Percentiles rank a stretch among this genome's conserved stretches.
Conservation (phyloP, 2,797 vertebrate species). For the Aselliscus stoliczkanus region DNA sequence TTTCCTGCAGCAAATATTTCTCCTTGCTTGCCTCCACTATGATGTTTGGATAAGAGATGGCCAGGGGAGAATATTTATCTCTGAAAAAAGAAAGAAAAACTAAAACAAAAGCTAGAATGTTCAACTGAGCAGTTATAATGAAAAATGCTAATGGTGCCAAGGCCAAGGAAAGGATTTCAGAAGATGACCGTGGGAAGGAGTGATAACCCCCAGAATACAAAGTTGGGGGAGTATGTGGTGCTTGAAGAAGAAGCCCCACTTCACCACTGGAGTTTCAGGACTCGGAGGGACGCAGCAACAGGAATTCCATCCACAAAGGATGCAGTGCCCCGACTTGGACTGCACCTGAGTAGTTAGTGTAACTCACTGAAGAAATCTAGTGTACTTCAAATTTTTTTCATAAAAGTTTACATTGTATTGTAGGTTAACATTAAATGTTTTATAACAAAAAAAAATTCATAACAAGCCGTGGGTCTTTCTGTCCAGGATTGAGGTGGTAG, state of each 20-base stretch:
- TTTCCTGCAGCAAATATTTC: constrained; percentile 32
- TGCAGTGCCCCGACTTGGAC: constrained; percentile 44
- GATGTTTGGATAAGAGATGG: not conserved
- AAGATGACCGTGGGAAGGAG: constrained; percentile 25
- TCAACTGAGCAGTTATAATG: constrained; percentile 51
- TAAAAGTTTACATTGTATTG: constrained; percentile 78
- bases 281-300: not conserved
- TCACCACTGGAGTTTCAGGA: not conserved
- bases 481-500: not conserved
- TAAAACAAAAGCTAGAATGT: constrained; percentile 34
- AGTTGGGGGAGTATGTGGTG: constrained; percentile 15
- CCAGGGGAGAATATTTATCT: not conserved
- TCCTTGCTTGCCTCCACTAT: constrained; percentile 23
- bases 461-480: constrained; percentile 58
- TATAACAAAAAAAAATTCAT: constrained; percentile 72
- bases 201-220: not conserved
- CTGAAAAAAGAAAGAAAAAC: not conserved
- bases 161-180: constrained; percentile 46
- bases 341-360: constrained; percentile 58
- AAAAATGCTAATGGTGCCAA: constrained; percentile 66
- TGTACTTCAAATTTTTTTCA: constrained; percentile 76
- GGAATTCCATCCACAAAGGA: constrained; percentile 41
- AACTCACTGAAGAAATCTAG: constrained; percentile 69
- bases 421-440: constrained; percentile 79
- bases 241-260: constrained; percentile 42